Base-by-base conservation (phyloP, 2,888 invertebrate species). In the Eilema sororculum region DNA sequence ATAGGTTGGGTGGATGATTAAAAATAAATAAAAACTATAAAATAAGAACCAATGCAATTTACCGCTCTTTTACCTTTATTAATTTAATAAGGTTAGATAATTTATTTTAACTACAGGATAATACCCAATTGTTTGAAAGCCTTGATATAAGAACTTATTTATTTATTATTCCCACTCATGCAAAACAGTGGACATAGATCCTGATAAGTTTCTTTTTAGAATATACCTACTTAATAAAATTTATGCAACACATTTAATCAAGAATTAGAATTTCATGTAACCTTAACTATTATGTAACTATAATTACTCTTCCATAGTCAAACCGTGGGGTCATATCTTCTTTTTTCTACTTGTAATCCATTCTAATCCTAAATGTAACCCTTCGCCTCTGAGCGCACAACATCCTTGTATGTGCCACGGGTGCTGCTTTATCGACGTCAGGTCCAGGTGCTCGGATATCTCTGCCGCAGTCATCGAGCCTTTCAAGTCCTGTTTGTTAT, bases 331-430 rank as follows among this genome's bases (percentile, higher is more conserved):
- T 98, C 97, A 98, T 97, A 98, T 98, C 96, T 98, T 98, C 95
- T 98, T 98, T 89, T 98, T 96, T 86, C 98, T 96, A 87, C 97
- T 98, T 67, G 98, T 98, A 88, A 98, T 98, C 98, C 98, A 98
- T 92, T 98, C 98, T 73, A 98, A 95, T 59, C 98, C 98, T 95
- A 98, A 97, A 90, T 98, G 98, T 78, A 98, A 96, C 81, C 98
- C 99, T 96, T 99, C 99, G 68, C 99, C 99, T 9, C 99, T 99
- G 67, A 99, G 96, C 65, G 99, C 99, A 95, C 99, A 99, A 93
- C 99, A 99, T 0, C 98, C 98, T 92, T 99, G 99, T 96, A 99
- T 99, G 91, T 99, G 99, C 99, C 99, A 99, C 73, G 98, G 98
- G 87, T 99, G 99, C 88, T 98, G 98, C 90, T 99, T 99, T 86